Conservation (phyloP, 1,140 invertebrate genomes). For the Hirudo medicinalis region DNA sequence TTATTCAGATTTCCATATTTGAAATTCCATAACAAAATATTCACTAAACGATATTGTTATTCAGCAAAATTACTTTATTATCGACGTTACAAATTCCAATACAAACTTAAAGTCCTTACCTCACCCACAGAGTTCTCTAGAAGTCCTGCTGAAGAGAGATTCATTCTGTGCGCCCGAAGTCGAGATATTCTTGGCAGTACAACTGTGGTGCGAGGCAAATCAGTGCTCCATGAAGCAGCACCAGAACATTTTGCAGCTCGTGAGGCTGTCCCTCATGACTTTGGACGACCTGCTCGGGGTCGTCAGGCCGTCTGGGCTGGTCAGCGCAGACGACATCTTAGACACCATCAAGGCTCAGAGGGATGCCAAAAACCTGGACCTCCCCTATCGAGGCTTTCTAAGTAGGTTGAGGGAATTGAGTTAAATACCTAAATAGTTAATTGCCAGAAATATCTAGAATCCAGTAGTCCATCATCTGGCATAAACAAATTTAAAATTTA, state of each 20-base stretch:
- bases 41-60: too few species aligned
- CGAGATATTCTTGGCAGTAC: slow-evolving; percentile 79
- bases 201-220: slow-evolving; percentile 59
- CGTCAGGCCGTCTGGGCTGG: slow-evolving; percentile 68
- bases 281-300: slow-evolving; percentile 70
- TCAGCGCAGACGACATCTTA: slow-evolving; percentile 74
- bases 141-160: slow-evolving; percentile 70
- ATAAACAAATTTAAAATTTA: too few species aligned
- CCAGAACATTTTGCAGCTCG: neutral
- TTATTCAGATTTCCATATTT: too few species aligned
- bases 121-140: slow-evolving; percentile 34
- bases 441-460: too few species aligned
- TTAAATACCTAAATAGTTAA: neutral
- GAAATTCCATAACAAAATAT: too few species aligned
- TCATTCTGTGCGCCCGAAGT: slow-evolving; percentile 91
- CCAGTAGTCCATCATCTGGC: too few species aligned
- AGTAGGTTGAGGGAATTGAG: slow-evolving; percentile 45
- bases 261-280: slow-evolving; percentile 49
- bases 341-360: slow-evolving; percentile 78
- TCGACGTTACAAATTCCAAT: too few species aligned
- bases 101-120: too few species aligned
- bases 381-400: slow-evolving; percentile 57
- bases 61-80: too few species aligned
- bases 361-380: slow-evolving; percentile 57
- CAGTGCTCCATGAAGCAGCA: neutral